Evolutionary conservation across 2,113 vertebrate genomes (phyloP).

Genomic region (Poicephalus gulielmi): DNA sequence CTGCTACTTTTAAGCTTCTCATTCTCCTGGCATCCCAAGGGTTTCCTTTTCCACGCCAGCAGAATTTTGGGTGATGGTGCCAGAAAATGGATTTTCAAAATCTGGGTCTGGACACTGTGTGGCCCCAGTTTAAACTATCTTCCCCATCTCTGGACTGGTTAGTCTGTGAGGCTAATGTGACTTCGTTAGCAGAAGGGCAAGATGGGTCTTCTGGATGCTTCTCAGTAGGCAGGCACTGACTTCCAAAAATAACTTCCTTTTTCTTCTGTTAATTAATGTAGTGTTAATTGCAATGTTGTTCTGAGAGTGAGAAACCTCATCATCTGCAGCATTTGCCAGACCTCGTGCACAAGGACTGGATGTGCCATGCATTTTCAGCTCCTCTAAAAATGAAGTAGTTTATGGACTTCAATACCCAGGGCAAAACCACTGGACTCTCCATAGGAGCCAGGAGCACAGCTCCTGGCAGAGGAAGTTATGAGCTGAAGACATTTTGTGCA

Average conservation of each 20-base stretch:
- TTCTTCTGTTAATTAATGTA: conserved; percentile 35
- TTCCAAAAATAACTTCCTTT: conserved; percentile 27
- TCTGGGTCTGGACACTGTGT: neutral
- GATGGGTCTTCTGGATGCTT: neutral
- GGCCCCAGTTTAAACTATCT: neutral
- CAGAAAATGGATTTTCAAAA: conserved; percentile 25
- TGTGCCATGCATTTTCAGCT: neutral
- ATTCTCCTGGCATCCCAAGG: conserved; percentile 9
- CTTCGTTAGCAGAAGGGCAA: neutral
- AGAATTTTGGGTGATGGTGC: neutral
- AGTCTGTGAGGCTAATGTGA: neutral
- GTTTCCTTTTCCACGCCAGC: neutral
- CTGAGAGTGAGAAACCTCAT: conserved; percentile 11
- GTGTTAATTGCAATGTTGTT: conserved; percentile 31
- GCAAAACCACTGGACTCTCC: neutral
- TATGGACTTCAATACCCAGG: neutral
- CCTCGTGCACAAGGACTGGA: neutral
- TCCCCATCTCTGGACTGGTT: neutral
- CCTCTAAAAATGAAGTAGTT: neutral
- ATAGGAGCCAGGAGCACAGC: neutral
- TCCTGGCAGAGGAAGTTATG: rapidly evolving
- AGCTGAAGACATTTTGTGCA: neutral
- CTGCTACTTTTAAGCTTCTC: conserved; percentile 59
- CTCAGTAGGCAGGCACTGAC: neutral
- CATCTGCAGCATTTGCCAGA: conserved; percentile 3